These are phyloP conservation scores for Acrobasis consociella DNA, from an alignment of 2,888 invertebrate genomes.

Conservation along the genomic window DNA sequence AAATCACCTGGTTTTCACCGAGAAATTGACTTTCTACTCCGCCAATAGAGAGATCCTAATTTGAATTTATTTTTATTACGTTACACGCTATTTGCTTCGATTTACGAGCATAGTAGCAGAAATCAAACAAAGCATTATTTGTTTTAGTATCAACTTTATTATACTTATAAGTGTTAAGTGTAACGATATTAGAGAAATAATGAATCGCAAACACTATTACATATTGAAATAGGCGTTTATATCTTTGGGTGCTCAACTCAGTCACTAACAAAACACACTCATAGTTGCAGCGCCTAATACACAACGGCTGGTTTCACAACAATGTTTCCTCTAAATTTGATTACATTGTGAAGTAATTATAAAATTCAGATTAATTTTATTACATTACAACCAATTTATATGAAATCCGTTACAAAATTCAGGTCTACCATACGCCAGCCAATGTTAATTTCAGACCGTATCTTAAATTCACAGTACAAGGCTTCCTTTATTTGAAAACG, in stretches of 20 bases:
- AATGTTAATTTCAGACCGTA: conserved; percentile 1
- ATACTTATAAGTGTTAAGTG: not conserved
- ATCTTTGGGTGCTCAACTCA: not conserved
- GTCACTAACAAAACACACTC: not conserved
- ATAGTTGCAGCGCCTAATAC: not conserved
- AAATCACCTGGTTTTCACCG: conserved; percentile 19
- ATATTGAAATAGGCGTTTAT: not conserved
- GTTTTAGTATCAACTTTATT: not conserved
- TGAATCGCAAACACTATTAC: conserved; percentile 1
- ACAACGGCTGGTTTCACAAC: no score
- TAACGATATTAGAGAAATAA: not conserved
- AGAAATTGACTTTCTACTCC: conserved; percentile 21
- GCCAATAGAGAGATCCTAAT: not conserved
- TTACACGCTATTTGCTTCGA: conserved; percentile 14
- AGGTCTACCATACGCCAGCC: no score
- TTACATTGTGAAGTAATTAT: no score
- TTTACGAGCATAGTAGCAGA: conserved; percentile 9
- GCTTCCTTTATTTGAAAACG: conserved; percentile 35
- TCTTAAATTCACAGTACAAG: conserved; percentile 32
- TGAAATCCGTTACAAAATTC: no score
- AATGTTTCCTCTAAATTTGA: no score
- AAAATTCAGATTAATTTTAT: no score
- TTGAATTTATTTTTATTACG: conserved; percentile 14
- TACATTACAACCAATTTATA: no score
- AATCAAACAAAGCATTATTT: conserved; percentile 2